Evolutionary conservation across 2,888 invertebrate species (phyloP).

Genomic region (Drosophila putrida): DNA sequence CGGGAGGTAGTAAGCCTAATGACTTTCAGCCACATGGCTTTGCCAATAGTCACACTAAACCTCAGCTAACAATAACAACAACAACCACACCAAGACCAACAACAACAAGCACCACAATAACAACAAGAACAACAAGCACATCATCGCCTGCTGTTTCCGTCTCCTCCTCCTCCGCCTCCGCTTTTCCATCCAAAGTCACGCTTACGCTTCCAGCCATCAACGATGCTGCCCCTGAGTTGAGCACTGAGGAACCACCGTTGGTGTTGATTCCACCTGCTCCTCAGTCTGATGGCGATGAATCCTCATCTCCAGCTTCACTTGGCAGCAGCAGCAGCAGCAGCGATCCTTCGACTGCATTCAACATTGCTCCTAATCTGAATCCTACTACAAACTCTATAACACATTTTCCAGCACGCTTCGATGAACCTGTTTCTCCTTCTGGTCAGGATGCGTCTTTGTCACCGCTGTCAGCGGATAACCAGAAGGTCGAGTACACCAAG

Average conservation of each 20-base stretch:
- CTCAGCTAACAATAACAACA: conserved; percentile 27
- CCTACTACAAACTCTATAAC: conserved; percentile 78
- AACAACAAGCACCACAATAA: conserved; percentile 24
- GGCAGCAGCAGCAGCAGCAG: conserved; percentile 14
- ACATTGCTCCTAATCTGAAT: conserved; percentile 29
- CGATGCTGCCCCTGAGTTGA: conserved; percentile 33
- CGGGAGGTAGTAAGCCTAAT: conserved; percentile 60
- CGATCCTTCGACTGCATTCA: conserved; percentile 6
- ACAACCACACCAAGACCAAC: conserved; percentile 25
- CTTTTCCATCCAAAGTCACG: conserved; percentile 81
- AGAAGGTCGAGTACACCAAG: conserved; percentile 82
- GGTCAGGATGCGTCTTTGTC: conserved; percentile 35
- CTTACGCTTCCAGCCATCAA: conserved; percentile 70
- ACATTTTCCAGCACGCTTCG: conserved; percentile 83
- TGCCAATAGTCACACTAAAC: conserved; percentile 12
- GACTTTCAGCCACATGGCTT: conserved; percentile 67
- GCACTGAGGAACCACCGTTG: conserved; percentile 64
- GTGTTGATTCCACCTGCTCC: conserved; percentile 70
- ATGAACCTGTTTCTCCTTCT: conserved; percentile 50
- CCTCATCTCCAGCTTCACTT: conserved; percentile 29
- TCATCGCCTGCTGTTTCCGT: conserved; percentile 57
- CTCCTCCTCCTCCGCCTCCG: conserved; percentile 69
- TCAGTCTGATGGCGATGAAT: conserved; percentile 19
- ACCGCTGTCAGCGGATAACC: conserved; percentile 49
- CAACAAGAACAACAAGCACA: conserved; percentile 39